A percentile compares a stretch with the other conserved stretches of the same genome.
phyloP scores from a whole-genome alignment of 2,888 invertebrate species.

The Andrena minutula region DNA sequence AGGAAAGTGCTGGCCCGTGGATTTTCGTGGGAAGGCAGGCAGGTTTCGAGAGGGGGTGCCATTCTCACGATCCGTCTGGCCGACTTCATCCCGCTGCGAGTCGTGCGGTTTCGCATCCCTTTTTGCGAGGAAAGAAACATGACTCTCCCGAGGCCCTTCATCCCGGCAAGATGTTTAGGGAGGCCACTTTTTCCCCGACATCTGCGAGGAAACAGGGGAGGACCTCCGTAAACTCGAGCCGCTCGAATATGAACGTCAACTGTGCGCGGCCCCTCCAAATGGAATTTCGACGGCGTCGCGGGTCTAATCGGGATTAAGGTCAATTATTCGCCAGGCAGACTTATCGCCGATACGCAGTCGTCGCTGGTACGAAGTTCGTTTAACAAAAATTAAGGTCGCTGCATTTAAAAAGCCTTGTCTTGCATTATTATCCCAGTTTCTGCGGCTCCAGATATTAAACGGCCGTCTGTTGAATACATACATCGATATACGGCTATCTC shows the following conservation, averaged over 20 bases:
- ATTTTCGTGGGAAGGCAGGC: constrained; percentile 13
- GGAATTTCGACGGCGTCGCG: neutral
- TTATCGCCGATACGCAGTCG: constrained; percentile 12
- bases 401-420: constrained; percentile 48
- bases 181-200: constrained; percentile 61
- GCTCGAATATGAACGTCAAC: constrained; percentile 10
- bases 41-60: constrained; percentile 32
- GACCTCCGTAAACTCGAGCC: neutral
- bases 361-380: too few relatives aligned
- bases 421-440: constrained; percentile 57
- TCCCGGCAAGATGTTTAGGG: constrained; percentile 62
- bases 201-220: constrained; percentile 45
- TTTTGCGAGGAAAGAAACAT: constrained; percentile 77
- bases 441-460: constrained; percentile 52
- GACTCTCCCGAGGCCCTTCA: constrained; percentile 67
- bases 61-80: constrained; percentile 63
- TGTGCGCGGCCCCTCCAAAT: too few relatives aligned
- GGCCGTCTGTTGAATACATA: constrained; percentile 33
- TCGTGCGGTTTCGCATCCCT: constrained; percentile 75
- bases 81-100: constrained; percentile 30
- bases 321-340: neutral
- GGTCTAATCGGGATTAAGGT: constrained; percentile 21
- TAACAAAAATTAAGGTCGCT: constrained; percentile 59
- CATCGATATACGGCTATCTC: constrained; percentile 41
- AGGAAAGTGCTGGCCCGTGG: neutral